Percentiles rank a stretch among this genome's conserved stretches.
Conservation (phyloP, 2,888 invertebrate genomes). For the Drosophila lacicola region DNA sequence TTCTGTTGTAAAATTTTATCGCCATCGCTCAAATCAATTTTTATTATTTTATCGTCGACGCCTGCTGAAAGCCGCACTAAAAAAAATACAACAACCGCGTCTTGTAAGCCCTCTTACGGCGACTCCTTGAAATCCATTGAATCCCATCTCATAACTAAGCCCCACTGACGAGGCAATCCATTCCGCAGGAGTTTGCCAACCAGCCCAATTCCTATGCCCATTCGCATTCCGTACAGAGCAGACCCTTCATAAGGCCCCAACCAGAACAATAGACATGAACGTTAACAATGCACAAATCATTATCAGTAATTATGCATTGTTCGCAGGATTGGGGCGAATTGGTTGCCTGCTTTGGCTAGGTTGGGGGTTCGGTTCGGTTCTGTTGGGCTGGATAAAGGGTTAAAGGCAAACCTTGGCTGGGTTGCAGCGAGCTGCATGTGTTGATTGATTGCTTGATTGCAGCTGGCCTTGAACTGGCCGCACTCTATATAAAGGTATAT, state of each 20-base stretch:
- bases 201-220: constrained; percentile 30
- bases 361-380: constrained; percentile 2
- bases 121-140: constrained; percentile 23
- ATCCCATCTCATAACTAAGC: constrained; percentile 65
- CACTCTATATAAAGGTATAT: not conserved
- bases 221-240: constrained; percentile 8
- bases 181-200: constrained; percentile 14
- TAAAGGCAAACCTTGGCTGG: constrained; percentile 10
- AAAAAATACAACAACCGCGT: not conserved
- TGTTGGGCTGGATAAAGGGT: constrained; percentile 8
- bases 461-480: constrained; percentile 69
- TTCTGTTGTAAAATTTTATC: constrained; percentile 71
- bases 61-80: constrained; percentile 45
- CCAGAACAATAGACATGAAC: constrained; percentile 65
- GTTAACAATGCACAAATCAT: constrained; percentile 75
- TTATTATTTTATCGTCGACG: constrained; percentile 75
- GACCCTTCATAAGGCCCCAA: constrained; percentile 1
- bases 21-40: constrained; percentile 71
- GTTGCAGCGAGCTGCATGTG: constrained; percentile 5
- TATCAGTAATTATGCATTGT: constrained; percentile 80
- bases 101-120: too few relatives aligned
- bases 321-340: constrained; percentile 33
- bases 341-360: not conserved
- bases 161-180: constrained; percentile 52
- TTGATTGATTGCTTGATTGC: constrained; percentile 75